phyloP scores from a whole-genome alignment of 2,113 vertebrate species.

The Sorex fumeus region DNA sequence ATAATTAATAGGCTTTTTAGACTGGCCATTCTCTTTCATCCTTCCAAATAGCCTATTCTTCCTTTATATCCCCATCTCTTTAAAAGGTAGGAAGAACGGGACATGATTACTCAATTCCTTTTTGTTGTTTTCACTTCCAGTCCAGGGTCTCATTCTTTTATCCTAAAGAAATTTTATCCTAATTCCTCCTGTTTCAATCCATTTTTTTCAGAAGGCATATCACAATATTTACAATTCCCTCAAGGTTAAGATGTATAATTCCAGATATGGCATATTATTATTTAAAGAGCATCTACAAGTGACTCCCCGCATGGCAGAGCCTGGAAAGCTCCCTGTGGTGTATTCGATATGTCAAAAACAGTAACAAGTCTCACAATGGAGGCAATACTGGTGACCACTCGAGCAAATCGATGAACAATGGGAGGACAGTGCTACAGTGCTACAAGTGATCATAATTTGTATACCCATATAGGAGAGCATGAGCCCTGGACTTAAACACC shows the following conservation, averaged over 20 bases:
- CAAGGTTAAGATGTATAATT: slow-evolving; percentile 12
- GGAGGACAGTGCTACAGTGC: no score
- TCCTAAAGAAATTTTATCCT: slow-evolving; percentile 17
- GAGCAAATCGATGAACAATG: no score
- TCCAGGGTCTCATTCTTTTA: slow-evolving; percentile 17
- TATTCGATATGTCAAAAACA: no score
- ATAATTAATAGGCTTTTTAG: background rate
- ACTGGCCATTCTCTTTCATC: background rate
- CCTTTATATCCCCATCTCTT: background rate
- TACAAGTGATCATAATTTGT: background rate
- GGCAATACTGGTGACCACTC: no score
- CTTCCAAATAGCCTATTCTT: slow-evolving; percentile 11
- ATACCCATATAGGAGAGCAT: background rate
- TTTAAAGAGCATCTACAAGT: no score
- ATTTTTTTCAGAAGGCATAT: background rate
- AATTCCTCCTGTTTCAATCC: background rate
- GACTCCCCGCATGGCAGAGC: no score
- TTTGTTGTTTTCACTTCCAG: slow-evolving; percentile 22
- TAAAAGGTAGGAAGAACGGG: background rate
- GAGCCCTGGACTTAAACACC: background rate
- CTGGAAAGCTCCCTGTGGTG: no score
- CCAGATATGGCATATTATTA: background rate
- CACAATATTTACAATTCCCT: background rate
- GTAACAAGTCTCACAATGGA: no score
- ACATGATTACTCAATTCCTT: slow-evolving; percentile 17